Conservation (phyloP, 1,140 invertebrate genomes). For the Ridgeia piscesae region DNA sequence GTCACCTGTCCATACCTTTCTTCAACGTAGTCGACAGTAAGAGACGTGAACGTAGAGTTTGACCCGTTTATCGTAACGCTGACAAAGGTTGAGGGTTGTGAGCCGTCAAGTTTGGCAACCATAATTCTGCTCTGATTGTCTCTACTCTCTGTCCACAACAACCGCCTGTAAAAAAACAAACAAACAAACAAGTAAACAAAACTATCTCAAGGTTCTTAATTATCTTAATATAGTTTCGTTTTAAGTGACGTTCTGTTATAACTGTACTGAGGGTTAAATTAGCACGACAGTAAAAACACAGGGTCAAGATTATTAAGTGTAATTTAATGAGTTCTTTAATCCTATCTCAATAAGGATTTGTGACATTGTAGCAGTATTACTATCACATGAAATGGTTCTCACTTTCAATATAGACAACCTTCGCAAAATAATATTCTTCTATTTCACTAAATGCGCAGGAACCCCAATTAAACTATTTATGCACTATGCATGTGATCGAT, state of each 20-base stretch:
- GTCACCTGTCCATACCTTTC: neutral
- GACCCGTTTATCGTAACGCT: neutral
- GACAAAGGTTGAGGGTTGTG: neutral
- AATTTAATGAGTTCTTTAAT: neutral
- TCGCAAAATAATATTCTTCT: no score
- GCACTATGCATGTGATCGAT: no score
- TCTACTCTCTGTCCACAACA: neutral
- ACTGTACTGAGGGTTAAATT: neutral
- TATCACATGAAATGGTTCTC: neutral
- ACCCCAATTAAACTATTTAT: no score
- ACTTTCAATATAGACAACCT: no score
- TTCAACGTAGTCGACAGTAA: neutral
- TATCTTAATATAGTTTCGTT: neutral
- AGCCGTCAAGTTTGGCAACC: neutral
- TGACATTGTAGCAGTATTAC: neutral
- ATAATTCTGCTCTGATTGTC: neutral
- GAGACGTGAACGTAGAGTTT: neutral
- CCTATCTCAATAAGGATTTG: neutral
- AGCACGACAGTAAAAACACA: no score
- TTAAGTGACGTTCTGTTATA: neutral
- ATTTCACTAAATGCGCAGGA: no score
- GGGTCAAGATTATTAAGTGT: no score
- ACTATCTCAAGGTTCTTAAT: neutral
- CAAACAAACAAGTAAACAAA: neutral
- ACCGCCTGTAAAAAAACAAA: neutral